A percentile compares a stretch with the other conserved stretches of the same genome.
Conservation (phyloP, 2,113 vertebrate genomes). For the Bucco capensis region DNA sequence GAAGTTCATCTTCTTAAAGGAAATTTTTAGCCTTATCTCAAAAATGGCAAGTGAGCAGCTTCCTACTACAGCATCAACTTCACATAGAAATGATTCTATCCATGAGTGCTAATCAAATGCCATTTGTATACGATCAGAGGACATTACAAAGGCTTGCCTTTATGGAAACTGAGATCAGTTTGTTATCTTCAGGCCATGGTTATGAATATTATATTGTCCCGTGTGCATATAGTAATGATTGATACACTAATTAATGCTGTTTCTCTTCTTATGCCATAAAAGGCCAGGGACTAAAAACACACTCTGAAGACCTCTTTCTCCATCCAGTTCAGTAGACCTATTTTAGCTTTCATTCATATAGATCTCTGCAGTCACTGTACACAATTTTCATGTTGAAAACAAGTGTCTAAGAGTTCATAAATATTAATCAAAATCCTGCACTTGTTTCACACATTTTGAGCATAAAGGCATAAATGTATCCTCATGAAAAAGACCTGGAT, state of each 20-base stretch:
- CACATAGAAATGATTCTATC: neutral
- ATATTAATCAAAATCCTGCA: neutral
- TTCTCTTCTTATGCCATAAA: neutral
- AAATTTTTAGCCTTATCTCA: conserved; percentile 33
- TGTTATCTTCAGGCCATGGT: neutral
- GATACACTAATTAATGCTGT: neutral
- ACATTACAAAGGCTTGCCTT: neutral
- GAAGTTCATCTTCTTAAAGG: neutral
- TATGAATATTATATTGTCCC: conserved; percentile 11
- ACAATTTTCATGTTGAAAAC: neutral
- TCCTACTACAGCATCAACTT: neutral
- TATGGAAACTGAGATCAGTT: neutral
- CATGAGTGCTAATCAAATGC: conserved; percentile 20
- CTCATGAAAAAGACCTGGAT: neutral
- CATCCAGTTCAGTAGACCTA: neutral
- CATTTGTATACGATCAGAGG: neutral
- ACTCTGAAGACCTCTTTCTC: neutral
- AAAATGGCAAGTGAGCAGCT: neutral
- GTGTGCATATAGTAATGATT: neutral
- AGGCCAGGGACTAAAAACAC: neutral
- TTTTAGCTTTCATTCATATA: neutral
- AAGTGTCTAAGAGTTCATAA: neutral
- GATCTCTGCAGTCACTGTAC: neutral
- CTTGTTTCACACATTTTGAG: neutral
- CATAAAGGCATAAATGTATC: neutral